Evolutionary conservation across 2,113 vertebrate species (phyloP).

Genomic region (Hyla sarda): DNA sequence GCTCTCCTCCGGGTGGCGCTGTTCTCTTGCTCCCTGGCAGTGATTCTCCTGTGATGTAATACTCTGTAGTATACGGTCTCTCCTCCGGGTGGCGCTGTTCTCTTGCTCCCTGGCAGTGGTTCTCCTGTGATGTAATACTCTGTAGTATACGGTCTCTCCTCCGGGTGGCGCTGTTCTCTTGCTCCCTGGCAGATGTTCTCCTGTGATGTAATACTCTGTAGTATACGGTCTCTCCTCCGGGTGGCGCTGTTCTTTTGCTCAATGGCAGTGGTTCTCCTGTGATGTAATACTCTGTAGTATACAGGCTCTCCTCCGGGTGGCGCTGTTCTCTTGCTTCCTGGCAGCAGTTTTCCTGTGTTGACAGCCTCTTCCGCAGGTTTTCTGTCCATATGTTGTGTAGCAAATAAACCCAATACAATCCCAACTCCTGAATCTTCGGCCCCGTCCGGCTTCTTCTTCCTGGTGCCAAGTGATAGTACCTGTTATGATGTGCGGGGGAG

Average conservation of each 20-base stretch:
- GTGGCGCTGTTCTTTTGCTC: too few relatives aligned
- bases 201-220: not conserved
- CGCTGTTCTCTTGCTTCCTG: not conserved
- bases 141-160: not conserved
- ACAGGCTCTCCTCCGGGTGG: not conserved
- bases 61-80: too few relatives aligned
- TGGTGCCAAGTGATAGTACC: slow-evolving; percentile 19
- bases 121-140: too few relatives aligned
- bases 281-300: not conserved
- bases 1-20: not conserved
- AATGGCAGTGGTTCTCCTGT: too few relatives aligned
- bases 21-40: not conserved
- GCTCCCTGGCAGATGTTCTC: not conserved
- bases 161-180: not conserved
- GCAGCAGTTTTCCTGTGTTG: not conserved
- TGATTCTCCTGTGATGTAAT: too few relatives aligned
- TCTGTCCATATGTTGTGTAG: slow-evolving; percentile 9
- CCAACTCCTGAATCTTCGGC: slow-evolving; percentile 23
- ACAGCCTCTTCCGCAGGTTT: not conserved
- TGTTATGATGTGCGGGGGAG: not conserved
- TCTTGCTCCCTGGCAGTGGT: too few relatives aligned
- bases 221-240: too few relatives aligned
- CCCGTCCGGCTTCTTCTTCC: not conserved
- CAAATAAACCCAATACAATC: not conserved
- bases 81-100: too few relatives aligned